A percentile compares a stretch with the other conserved stretches of the same genome.
Conservation (phyloP, 2,113 vertebrate species). For the Chaenocephalus aceratus region DNA sequence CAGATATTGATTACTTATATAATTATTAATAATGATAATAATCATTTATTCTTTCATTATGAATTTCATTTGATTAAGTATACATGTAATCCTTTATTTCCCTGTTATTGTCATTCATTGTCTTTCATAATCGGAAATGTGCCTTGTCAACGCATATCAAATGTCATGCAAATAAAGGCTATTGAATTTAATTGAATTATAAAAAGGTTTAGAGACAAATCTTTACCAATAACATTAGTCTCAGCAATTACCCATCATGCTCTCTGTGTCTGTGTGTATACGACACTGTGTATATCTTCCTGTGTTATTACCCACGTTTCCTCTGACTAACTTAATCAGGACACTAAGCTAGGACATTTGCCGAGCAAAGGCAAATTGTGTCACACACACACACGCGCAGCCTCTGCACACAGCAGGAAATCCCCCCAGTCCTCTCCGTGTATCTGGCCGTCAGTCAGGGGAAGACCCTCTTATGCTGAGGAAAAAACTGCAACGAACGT, state of each 20-base stretch:
- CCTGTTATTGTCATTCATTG: too few species aligned
- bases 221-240: not conserved
- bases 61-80: too few species aligned
- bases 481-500: conserved; percentile 15
- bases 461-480: conserved; percentile 42
- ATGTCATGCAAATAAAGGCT: too few species aligned
- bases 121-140: too few species aligned
- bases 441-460: conserved; percentile 20
- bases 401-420: conserved; percentile 42
- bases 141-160: too few species aligned
- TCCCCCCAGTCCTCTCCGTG: conserved; percentile 61
- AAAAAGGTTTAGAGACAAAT: not conserved
- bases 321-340: conserved; percentile 74
- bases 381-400: conserved; percentile 23
- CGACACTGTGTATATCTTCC: conserved; percentile 1
- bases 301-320: conserved; percentile 44
- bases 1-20: not conserved
- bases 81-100: too few species aligned
- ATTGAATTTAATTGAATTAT: too few species aligned
- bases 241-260: not conserved
- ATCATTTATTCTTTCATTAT: too few species aligned
- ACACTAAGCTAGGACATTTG: conserved; percentile 69
- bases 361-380: conserved; percentile 60
- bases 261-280: not conserved
- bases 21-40: too few species aligned